Conservation (phyloP, 2,888 invertebrate genomes). For the Xanthia togata region DNA sequence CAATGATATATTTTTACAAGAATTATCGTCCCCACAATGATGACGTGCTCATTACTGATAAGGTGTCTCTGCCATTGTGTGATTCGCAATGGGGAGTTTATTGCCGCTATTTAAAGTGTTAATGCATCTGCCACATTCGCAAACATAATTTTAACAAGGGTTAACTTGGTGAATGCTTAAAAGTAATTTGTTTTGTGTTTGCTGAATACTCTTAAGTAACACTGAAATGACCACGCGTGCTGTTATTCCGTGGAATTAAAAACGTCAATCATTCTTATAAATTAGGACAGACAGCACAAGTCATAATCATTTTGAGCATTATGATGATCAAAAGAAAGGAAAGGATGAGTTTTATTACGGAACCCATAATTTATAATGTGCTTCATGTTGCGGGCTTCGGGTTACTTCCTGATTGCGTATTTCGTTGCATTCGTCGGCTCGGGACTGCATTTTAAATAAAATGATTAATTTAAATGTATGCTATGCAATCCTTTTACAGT, state of each 20-base stretch:
- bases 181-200: constrained; percentile 23
- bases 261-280: constrained; percentile 22
- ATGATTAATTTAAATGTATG: not conserved
- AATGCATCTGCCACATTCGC: constrained; percentile 58
- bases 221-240: not conserved
- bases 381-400: constrained; percentile 71
- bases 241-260: constrained; percentile 16
- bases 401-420: constrained; percentile 78
- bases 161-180: constrained; percentile 25
- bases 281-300: constrained; percentile 22
- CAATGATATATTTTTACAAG: constrained; percentile 83
- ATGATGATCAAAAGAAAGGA: constrained; percentile 79
- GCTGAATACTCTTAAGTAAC: not conserved
- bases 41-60: constrained; percentile 85
- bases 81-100: constrained; percentile 74
- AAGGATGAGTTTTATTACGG: constrained; percentile 79
- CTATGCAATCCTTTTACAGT: not conserved
- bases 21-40: constrained; percentile 79
- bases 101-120: constrained; percentile 69
- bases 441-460: constrained; percentile 23
- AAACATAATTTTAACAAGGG: constrained; percentile 32
- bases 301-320: constrained; percentile 42
- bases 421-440: constrained; percentile 53
- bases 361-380: constrained; percentile 75
- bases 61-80: constrained; percentile 78